These are phyloP conservation scores for Liposcelis brunnea DNA, from an alignment of 2,888 invertebrate genomes.

Conservation along the genomic window DNA sequence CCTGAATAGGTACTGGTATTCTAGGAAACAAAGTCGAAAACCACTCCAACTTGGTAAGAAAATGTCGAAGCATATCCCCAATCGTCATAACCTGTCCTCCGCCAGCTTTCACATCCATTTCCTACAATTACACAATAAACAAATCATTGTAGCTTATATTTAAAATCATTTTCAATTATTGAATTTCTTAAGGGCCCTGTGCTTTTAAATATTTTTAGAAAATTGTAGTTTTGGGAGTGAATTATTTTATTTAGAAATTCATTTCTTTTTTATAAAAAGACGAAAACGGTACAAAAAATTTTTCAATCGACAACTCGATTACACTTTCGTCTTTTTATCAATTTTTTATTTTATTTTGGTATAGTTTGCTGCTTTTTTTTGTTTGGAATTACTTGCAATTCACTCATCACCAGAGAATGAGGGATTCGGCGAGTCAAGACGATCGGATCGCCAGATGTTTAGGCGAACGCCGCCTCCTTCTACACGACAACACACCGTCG, in stretches of 20 bases:
- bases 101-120: slow-evolving; percentile 94
- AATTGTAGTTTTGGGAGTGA: slow-evolving; percentile 15
- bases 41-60: slow-evolving; percentile 94
- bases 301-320: no score
- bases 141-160: not conserved
- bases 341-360: no score
- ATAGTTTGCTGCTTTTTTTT: not conserved
- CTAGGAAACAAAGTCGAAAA: slow-evolving; percentile 96
- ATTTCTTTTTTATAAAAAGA: no score
- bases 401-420: not conserved
- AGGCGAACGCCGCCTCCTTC: not conserved
- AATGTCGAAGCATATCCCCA: slow-evolving; percentile 81
- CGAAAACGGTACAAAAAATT: no score
- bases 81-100: slow-evolving; percentile 87
- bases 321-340: no score
- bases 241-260: no score
- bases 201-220: no score
- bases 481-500: not conserved
- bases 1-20: slow-evolving; percentile 89
- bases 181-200: no score
- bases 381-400: slow-evolving; percentile 7
- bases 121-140: slow-evolving; percentile 30
- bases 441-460: not conserved
- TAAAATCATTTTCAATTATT: no score
- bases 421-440: not conserved